A percentile compares a stretch with the other conserved stretches of the same genome.
Evolutionary conservation across 2,113 vertebrate genomes (phyloP).

Genomic region (Arizona elegans): DNA sequence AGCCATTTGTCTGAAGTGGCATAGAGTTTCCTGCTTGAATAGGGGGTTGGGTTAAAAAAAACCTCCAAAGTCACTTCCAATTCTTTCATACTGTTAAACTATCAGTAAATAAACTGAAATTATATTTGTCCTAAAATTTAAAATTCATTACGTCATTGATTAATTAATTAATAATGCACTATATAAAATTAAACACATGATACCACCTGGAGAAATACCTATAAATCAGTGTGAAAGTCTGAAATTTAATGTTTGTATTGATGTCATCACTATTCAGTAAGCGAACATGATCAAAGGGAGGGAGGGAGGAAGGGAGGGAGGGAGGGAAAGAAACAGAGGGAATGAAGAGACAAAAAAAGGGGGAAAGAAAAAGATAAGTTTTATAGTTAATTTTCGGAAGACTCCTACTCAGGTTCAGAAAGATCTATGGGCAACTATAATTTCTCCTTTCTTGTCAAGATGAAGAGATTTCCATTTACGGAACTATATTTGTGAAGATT

Average conservation of each 20-base stretch:
- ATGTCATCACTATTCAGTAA: neutral
- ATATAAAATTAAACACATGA: neutral
- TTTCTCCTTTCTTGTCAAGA: conserved; percentile 58
- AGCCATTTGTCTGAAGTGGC: too few relatives aligned
- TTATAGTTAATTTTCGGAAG: conserved; percentile 31
- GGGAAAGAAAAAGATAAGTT: neutral
- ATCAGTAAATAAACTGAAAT: neutral
- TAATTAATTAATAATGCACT: too few relatives aligned
- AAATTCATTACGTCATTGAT: neutral
- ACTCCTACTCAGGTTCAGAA: conserved; percentile 58
- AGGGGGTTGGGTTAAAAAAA: too few relatives aligned
- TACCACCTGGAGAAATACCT: neutral
- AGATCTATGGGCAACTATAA: conserved; percentile 60
- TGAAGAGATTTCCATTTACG: conserved; percentile 44
- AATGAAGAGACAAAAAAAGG: too few relatives aligned
- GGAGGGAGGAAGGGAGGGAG: neutral
- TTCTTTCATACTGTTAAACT: neutral
- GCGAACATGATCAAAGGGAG: neutral
- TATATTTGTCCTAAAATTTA: neutral
- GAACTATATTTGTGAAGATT: conserved; percentile 44
- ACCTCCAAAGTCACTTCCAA: too few relatives aligned
- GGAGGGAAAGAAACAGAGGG: too few relatives aligned
- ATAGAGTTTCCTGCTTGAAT: too few relatives aligned
- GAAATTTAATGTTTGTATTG: neutral
- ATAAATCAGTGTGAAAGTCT: neutral